A percentile compares a stretch with the other conserved stretches of the same genome.
phyloP scores from a whole-genome alignment of 2,797 vertebrate genomes.

The Buceros bicornis region DNA sequence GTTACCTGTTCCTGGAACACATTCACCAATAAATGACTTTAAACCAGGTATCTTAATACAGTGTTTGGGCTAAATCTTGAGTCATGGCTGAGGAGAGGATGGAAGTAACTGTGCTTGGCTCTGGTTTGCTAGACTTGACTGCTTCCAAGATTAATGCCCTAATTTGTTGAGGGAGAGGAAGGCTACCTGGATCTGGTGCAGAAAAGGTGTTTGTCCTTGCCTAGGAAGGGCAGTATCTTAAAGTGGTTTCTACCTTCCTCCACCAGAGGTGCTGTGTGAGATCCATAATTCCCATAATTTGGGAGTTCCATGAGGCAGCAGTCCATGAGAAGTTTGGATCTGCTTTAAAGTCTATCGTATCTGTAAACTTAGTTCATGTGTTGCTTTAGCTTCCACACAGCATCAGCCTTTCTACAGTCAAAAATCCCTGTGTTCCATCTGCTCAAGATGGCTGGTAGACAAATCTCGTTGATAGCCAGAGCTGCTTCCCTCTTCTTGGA shows the following conservation, averaged over 20 bases:
- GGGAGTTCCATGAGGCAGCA: neutral
- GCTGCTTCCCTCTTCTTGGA: neutral
- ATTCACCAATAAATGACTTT: neutral
- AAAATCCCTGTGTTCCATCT: rapidly evolving
- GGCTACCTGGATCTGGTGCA: neutral
- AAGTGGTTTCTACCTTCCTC: neutral
- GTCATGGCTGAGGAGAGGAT: rapidly evolving
- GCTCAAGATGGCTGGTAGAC: neutral
- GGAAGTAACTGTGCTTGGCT: neutral
- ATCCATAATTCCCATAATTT: no score
- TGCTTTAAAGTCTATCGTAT: neutral
- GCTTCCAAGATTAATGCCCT: neutral
- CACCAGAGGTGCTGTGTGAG: neutral
- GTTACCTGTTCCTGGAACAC: neutral
- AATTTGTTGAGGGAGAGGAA: neutral
- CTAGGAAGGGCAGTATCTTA: neutral
- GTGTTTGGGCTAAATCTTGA: neutral
- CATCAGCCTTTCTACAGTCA: neutral
- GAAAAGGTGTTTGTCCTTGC: neutral
- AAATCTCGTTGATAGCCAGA: neutral
- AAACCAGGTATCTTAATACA: neutral
- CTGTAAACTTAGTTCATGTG: neutral
- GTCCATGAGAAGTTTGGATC: neutral
- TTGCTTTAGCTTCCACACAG: neutral
- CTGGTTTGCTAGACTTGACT: neutral